Base-by-base conservation (phyloP, 2,888 invertebrate species). In the Megamerina dolium region DNA sequence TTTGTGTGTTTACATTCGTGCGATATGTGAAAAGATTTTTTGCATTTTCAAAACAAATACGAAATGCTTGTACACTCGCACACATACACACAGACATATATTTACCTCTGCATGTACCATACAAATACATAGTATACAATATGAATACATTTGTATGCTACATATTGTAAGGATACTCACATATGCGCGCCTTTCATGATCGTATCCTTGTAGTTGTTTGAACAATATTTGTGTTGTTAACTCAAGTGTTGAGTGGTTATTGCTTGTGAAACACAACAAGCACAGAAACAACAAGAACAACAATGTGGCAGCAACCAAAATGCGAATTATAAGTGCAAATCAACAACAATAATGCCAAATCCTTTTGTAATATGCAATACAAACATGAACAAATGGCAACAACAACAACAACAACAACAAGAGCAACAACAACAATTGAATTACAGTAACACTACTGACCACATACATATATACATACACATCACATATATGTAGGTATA, bases 161-260 rank as follows among this genome's bases (percentile, higher is more conserved):
- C 23, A 23, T 23, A 10, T 23, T 23, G 23, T 6, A 23, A 23
- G 23, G 23, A 23, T 10, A 23, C 10, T 8, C 6, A 23, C n/a
- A n/a, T n/a, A n/a, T n/a, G n/a, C n/a, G n/a, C n/a, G n/a, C n/a
- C n/a, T n/a, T n/a, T n/a, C n/a, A n/a, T n/a, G n/a, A n/a, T 8
- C 6, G 23, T 23, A 23, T 23, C 31, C 12, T 18, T 43, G 27
- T 46, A 47, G 48, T 48, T 51, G 48, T 36, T 45, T 27, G 42
- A 50, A 47, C 47, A 50, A 49, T 49, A 52, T 52, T 55, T 53
- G 47, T 48, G 51, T 47, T 48, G 53, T 51, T 53, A 52, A 49
- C 48, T 55, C 46, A 49, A 52, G 51, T 51, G 47, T 53, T 51
- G 49, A 50, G 49, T 49, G 46, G 47, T 48, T 47, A 34, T 49